A percentile compares a stretch with the other conserved stretches of the same genome.
phyloP scores from a whole-genome alignment of 2,113 vertebrate genomes.

The Asarcornis scutulata region DNA sequence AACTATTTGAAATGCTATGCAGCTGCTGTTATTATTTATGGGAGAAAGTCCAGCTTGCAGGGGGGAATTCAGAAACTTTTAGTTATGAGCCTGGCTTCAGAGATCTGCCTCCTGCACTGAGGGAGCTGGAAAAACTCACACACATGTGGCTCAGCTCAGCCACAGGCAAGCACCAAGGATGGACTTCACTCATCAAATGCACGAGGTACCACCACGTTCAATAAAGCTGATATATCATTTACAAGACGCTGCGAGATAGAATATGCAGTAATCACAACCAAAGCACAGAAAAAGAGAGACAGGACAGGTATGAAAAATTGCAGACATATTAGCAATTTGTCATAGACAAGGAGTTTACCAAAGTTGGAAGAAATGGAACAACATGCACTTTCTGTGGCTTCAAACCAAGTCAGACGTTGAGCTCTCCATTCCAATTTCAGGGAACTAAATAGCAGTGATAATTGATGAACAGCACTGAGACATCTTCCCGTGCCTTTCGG shows the following conservation, averaged over 20 bases:
- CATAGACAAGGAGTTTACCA: not conserved
- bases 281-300: not conserved
- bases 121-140: not conserved
- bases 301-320: conserved; percentile 1
- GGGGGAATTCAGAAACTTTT: not conserved
- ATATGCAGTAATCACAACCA: conserved; percentile 2
- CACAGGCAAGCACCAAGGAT: not conserved
- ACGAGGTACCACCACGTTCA: not conserved
- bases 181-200: not conserved
- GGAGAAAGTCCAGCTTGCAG: not conserved
- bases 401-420: not conserved
- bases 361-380: not conserved
- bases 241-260: conserved; percentile 2
- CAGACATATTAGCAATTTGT: not conserved
- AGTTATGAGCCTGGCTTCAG: not conserved
- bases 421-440: not conserved
- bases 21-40: not conserved
- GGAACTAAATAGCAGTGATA: not conserved
- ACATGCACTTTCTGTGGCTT: not conserved
- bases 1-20: not conserved
- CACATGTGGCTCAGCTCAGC: rapidly evolving
- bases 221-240: not conserved
- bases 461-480: conserved; percentile 27
- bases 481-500: not conserved
- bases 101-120: not conserved